These are phyloP conservation scores for Rhincodon typus DNA, from an alignment of 2,797 vertebrate genomes.

Conservation along the genomic window DNA sequence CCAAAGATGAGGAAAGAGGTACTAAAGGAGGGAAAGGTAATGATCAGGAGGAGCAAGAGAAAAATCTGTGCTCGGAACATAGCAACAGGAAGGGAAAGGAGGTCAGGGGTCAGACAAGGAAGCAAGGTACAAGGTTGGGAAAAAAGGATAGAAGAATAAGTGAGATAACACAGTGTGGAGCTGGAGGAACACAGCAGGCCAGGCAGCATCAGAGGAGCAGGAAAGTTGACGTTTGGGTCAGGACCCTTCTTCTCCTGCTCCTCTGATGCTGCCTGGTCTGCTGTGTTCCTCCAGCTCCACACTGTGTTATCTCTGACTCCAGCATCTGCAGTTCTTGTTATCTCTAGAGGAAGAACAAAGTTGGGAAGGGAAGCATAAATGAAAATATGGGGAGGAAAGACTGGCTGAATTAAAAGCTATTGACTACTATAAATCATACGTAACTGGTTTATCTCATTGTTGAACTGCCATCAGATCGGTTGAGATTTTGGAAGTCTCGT, in stretches of 20 bases:
- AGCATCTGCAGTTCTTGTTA: no score
- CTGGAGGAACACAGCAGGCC: no score
- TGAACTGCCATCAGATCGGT: not conserved
- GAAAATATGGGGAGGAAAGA: not conserved
- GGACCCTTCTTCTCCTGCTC: no score
- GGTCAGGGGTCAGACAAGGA: not conserved
- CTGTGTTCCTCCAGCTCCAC: no score
- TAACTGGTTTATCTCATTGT: not conserved
- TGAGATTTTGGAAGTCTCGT: not conserved
- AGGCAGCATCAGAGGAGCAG: no score
- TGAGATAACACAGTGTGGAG: no score
- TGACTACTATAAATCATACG: not conserved
- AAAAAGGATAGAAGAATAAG: not conserved
- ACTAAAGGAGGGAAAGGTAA: constrained; percentile 37
- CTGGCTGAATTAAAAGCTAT: not conserved
- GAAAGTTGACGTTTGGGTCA: no score
- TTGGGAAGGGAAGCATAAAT: not conserved
- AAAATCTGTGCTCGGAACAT: no score
- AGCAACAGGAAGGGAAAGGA: not conserved
- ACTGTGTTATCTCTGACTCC: no score
- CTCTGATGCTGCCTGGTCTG: no score
- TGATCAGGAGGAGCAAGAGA: not conserved
- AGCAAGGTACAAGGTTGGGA: not conserved
- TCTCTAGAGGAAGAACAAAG: no score
- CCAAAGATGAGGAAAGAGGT: not conserved